Evolutionary conservation across 2,888 invertebrate genomes (phyloP).

Genomic region (Drosophila buzzatii): DNA sequence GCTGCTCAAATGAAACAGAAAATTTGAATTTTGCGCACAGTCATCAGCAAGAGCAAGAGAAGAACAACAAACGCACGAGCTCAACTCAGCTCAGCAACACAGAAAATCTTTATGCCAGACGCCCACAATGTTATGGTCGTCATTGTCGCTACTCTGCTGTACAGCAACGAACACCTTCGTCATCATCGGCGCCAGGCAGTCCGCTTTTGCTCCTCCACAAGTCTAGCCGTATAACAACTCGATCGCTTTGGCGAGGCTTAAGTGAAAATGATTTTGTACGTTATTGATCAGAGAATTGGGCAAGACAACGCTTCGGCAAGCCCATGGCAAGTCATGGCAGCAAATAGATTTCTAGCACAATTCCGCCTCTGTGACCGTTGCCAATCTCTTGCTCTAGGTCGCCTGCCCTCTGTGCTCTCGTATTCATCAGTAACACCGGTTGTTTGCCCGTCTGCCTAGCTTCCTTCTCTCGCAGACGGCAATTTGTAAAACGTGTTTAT

Average conservation of each 20-base stretch:
- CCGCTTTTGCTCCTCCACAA: conserved; percentile 17
- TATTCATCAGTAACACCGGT: conserved; percentile 46
- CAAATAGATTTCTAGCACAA: conserved; percentile 51
- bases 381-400: conserved; percentile 16
- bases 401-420: conserved; percentile 34
- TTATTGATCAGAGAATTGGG: conserved; percentile 75
- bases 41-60: conserved; percentile 51
- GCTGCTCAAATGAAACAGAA: conserved; percentile 64
- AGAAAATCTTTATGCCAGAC: conserved; percentile 70
- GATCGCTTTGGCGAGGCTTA: conserved; percentile 30
- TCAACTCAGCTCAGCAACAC: no score
- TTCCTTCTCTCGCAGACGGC: conserved; percentile 39
- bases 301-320: conserved; percentile 52
- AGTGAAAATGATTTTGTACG: conserved; percentile 68
- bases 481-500: conserved; percentile 51
- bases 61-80: conserved; percentile 69
- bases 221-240: conserved; percentile 42
- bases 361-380: conserved; percentile 17
- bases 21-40: conserved; percentile 54
- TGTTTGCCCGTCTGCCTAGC: conserved; percentile 41
- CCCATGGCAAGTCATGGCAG: conserved; percentile 37
- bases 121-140: conserved; percentile 54
- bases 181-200: conserved; percentile 39
- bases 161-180: conserved; percentile 13
- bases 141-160: conserved; percentile 35